Evolutionary conservation across 1,140 invertebrate species (phyloP), one percentile per base, ranked within the genome.

Genomic region (Drosophila sechellia): DNA sequence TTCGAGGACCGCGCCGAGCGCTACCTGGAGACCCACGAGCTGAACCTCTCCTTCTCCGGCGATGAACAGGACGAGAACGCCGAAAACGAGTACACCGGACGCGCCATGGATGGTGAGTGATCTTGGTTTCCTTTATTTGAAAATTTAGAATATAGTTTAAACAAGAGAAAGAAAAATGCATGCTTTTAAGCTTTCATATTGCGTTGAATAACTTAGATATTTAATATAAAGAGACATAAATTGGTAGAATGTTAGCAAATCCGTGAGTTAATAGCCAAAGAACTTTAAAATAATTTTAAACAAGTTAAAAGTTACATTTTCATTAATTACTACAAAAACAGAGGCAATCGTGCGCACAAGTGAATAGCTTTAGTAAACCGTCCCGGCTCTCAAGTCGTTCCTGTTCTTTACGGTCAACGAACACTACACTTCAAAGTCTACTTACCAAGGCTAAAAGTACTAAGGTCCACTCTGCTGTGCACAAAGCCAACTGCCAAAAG

Each of bases 1-100:
- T 90, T 92, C 48, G 90, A 90, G 54, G 93, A 93, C 64, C 92
- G 93, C 75, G 90, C 91, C 71, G 85, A 90, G 53, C 85, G 91
- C 57, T 94, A 92, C 79, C 77, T 93, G 55, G 72, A 87, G 56
- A 92, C 86, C 25, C 93, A 93, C 54, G 91, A 93, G 68, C 66
- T 94, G 60, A 92, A 91, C 64, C 86, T 93, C 15, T 77, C 86
- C 58, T 81, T 92, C 76, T 85, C 92, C 10, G 76, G 79, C 20
- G 90, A 91, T 54, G 77, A 87, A 52, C 80, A 89, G 49, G 86
- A 86, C 59, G 90, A 91, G 46, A 85, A 90, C 43, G 54, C 81
- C 48, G 90, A 91, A 68, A 89, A 89, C 70, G 85, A 54, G 11
- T 92, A 79, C 53, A 71, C 70, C 39, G 90, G 87, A 60, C 90